Evolutionary conservation across 2,797 vertebrate genomes (phyloP), one percentile per base, ranked within the genome.

Genomic region (Emys orbicularis): DNA sequence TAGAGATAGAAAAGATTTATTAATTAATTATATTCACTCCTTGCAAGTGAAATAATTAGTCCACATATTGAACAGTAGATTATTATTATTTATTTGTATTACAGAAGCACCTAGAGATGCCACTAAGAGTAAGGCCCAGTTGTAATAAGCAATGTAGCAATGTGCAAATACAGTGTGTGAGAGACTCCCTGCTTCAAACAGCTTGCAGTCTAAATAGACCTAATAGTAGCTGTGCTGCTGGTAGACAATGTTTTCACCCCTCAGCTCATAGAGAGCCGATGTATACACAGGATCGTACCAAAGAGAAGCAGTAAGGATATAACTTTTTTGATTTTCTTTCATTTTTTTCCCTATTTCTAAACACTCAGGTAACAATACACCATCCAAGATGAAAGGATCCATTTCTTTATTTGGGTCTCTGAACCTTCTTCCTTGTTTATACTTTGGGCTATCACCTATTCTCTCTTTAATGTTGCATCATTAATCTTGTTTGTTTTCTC

Each of bases 401-500:
- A 3, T 56, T 84, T 91, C 19, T 80, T 81, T 80, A 31, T 0
- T 0, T 23, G 3, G 1, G 0, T 91, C 47, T 83, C 13, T 18
- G n/a, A 74, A 0, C 1, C 3, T 5, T 86, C 92, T 94, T 94
- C 74, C 90, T 97, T 90, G 92, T 76, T 79, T 25, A 52, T 82
- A 76, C 92, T 96, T 83, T 76, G 83, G 41, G 16, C 94, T 76
- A 41, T 88, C 52, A 90, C 15, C 72, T 91, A 8, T 79, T 29
- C 79, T 91, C 92, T 88, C 31, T 92, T 90, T 6, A 2, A 84
- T 54, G 54, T 52, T 89, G 27, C 11, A 3, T 95, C 11, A 92
- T 88, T 12, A 1, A 13, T 23, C 27, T 85, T 56, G 84, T 8
- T 59, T 83, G 4, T 59, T 34, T 90, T 82, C 27, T 85, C 52